Evolutionary conservation across 2,113 vertebrate genomes (phyloP).

Genomic region (Cochlearius cochlearius): DNA sequence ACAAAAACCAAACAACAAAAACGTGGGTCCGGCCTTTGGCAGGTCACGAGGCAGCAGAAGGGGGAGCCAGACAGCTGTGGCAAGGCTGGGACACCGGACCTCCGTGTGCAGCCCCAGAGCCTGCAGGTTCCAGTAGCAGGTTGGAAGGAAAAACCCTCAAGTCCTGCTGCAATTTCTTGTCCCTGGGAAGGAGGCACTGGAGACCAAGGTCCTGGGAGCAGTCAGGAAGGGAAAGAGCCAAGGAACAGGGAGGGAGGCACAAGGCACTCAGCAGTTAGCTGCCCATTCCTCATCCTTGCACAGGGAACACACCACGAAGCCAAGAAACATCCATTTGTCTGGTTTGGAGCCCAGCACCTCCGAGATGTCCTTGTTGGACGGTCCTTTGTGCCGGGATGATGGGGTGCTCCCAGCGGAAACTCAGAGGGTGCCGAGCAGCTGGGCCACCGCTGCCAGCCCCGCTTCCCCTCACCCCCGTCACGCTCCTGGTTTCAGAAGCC

Average conservation of each 20-base stretch:
- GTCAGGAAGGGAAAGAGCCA: not conserved
- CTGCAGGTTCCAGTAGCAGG: not conserved
- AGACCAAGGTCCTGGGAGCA: not conserved
- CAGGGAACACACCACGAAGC: not conserved
- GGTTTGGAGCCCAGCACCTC: not conserved
- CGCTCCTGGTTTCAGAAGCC: not conserved
- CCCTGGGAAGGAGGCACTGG: not conserved
- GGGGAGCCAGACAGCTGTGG: not conserved
- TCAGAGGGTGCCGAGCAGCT: not conserved
- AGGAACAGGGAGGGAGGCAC: not conserved
- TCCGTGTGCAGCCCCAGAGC: not conserved
- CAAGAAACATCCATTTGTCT: not conserved
- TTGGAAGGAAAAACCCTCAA: not conserved
- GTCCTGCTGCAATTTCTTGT: not conserved
- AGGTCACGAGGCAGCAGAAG: rapidly evolving
- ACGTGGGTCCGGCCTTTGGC: not conserved
- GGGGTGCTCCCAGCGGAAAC: not conserved
- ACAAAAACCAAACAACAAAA: not conserved
- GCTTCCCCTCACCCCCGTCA: not conserved
- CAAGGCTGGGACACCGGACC: not conserved
- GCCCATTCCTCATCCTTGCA: not conserved
- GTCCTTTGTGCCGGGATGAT: not conserved
- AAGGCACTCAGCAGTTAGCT: not conserved
- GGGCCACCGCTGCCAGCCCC: rapidly evolving
- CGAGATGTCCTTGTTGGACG: not conserved